Evolutionary conservation across 2,113 vertebrate species (phyloP).

Genomic region (Neodon shergylaensis): DNA sequence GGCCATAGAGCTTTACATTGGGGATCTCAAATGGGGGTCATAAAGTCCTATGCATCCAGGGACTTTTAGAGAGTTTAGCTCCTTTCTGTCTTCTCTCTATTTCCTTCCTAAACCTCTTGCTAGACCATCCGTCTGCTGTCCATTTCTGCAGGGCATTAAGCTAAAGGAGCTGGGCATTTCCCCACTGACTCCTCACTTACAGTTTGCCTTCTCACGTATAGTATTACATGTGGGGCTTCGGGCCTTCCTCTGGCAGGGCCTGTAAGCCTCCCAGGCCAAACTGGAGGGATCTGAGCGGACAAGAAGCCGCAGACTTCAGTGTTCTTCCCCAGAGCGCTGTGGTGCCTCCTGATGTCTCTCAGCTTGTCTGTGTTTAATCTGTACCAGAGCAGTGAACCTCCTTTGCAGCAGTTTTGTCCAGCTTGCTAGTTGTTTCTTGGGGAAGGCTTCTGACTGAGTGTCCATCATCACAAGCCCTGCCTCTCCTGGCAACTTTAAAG

Average conservation of each 20-base stretch:
- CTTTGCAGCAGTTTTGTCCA: constrained; percentile 32
- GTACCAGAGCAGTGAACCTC: background rate
- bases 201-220: background rate
- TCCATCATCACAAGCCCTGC: constrained; percentile 21
- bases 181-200: background rate
- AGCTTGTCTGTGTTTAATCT: background rate
- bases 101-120: constrained; percentile 40
- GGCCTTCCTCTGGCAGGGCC: background rate
- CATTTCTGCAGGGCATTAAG: background rate
- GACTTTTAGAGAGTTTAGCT: background rate
- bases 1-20: background rate
- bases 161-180: constrained; percentile 9
- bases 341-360: background rate
- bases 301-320: background rate
- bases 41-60: background rate
- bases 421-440: constrained; percentile 32
- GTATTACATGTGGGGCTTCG: background rate
- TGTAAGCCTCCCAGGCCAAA: background rate
- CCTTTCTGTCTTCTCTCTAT: constrained; percentile 23
- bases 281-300: background rate
- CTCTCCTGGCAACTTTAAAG: constrained; percentile 50
- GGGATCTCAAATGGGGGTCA: background rate
- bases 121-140: background rate
- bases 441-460: constrained; percentile 21
- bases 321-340: background rate